Evolutionary conservation across 1,140 invertebrate species (phyloP), one percentile per base, ranked within the genome.

Genomic region (Pomacea maculata): DNA sequence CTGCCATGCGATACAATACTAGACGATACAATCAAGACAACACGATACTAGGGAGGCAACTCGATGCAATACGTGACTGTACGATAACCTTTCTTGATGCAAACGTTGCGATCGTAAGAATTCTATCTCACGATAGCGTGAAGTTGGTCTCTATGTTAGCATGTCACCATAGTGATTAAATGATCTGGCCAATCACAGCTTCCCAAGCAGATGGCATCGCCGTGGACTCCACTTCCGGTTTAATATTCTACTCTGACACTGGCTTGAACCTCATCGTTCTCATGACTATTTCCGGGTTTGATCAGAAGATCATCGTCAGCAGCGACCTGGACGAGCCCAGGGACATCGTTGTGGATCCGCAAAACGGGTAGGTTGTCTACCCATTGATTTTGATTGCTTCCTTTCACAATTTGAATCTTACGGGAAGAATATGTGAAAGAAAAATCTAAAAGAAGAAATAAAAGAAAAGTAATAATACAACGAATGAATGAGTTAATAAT

Each of bases 281-380:
- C 11, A 79, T 88, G 68, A 85, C 82, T 25, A 74, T 86, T 14
- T 86, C 87, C 78, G 88, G 87, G 14, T 84, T 80, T 61, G 79
- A 73, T 12, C 77, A 95, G 80, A 97, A 96, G 91, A 94, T 95
- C 8, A 92, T 99, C 12, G 95, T 99, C 77, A 94, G 93, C 85
- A 95, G 96, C 88, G 93, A 93, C 29, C 92, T 99, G 17, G 96
- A 98, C 88, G 96, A 99, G 91, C 98, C 98, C 0, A 94, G 97
- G 87, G 96, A 97, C 1, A 97, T 99, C 84, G 97, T 96, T 5
- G 92, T 99, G 6, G 97, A 99, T 94, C 97, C 97, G 19, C 71
- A 61, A 34, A 84, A 84, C 72, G 85, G 81, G 87, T 87, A 81
- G 57, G 57, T 61, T 11, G 5, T 17, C 15, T 61, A 6, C 57